Evolutionary conservation across 2,797 vertebrate species (phyloP).

Genomic region (Oophaga sylvatica): DNA sequence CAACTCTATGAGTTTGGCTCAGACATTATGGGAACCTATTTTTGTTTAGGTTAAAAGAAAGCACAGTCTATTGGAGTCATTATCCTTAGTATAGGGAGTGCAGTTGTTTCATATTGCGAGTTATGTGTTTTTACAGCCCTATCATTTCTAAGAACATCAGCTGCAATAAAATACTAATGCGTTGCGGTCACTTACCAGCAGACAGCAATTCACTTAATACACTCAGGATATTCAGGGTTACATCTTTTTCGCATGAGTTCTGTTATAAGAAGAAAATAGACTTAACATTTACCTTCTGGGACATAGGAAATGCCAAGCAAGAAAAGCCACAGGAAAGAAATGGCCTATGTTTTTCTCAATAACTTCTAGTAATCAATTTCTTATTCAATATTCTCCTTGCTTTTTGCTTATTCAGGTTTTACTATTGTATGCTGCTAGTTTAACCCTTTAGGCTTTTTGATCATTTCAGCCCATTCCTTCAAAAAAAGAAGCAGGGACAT

Average conservation of each 20-base stretch:
- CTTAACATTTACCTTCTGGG: conserved; percentile 32
- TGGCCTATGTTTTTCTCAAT: not conserved
- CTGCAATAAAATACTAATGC: not conserved
- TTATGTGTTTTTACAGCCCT: conserved; percentile 40
- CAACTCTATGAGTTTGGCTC: not conserved
- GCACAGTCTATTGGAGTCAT: conserved; percentile 32
- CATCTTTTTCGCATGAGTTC: conserved; percentile 80
- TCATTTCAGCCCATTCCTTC: not conserved
- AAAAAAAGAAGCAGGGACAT: not conserved
- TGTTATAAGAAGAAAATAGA: conserved; percentile 66
- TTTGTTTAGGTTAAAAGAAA: conserved; percentile 26
- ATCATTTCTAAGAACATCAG: conserved; percentile 30
- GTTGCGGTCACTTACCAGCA: conserved; percentile 77
- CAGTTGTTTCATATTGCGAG: conserved; percentile 3
- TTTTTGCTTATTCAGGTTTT: not conserved
- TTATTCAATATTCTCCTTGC: conserved; percentile 13
- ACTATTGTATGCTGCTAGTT: not conserved
- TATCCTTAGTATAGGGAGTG: conserved; percentile 23
- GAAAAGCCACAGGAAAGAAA: not conserved
- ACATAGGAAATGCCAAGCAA: not conserved
- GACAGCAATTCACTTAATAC: conserved; percentile 87
- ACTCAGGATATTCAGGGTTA: conserved; percentile 79
- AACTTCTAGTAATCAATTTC: conserved; percentile 8
- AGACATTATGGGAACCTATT: not conserved
- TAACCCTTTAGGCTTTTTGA: not conserved